Conservation (phyloP, 2,797 vertebrate species). For the Neopelma chrysocephalum region DNA sequence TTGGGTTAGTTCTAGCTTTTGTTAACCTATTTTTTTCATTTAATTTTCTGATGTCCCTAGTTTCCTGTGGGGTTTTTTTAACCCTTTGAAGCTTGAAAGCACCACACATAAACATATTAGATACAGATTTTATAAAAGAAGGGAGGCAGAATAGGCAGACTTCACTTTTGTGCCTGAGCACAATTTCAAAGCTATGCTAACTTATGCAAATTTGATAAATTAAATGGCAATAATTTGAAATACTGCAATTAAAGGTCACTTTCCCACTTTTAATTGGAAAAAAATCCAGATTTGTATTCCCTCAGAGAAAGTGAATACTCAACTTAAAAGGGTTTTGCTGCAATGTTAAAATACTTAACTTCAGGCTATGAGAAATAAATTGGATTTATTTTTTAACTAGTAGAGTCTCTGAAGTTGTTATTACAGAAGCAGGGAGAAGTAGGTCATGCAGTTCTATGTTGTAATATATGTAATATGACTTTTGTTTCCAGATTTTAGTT, state of each 20-base stretch:
- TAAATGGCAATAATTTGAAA: not conserved
- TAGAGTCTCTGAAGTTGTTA: not conserved
- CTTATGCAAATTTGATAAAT: not conserved
- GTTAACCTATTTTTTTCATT: not conserved
- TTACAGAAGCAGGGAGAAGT: conserved; percentile 7
- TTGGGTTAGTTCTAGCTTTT: not conserved
- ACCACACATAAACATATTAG: not conserved
- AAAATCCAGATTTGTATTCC: conserved; percentile 13
- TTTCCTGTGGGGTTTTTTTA: not conserved
- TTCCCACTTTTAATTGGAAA: not conserved
- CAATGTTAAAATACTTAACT: conserved; percentile 17
- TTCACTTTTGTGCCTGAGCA: not conserved
- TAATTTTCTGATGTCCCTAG: not conserved
- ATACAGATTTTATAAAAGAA: not conserved
- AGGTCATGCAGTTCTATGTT: not conserved
- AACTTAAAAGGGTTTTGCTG: conserved; percentile 18
- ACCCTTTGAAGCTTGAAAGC: not conserved
- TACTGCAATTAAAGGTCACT: not conserved
- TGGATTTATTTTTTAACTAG: conserved; percentile 4
- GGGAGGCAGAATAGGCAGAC: not conserved
- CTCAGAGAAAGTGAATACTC: not conserved
- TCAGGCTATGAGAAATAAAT: conserved; percentile 5
- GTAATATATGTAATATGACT: not conserved
- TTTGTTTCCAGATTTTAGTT: conserved; percentile 11
- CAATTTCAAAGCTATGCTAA: not conserved